Conservation (phyloP, 2,888 invertebrate species). For the Eurytoma californica region DNA sequence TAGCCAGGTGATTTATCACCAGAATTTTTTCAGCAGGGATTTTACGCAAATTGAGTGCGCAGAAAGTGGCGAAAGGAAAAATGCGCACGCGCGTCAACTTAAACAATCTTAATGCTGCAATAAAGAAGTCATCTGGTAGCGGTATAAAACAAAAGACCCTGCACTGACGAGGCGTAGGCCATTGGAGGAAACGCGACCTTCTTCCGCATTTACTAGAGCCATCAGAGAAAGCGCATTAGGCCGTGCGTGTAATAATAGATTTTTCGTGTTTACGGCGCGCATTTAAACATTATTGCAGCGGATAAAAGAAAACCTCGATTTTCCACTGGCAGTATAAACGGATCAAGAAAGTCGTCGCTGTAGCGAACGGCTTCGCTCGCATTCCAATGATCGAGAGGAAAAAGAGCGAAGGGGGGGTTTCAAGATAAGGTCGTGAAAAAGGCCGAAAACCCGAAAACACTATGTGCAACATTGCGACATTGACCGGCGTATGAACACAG, state of each 20-base stretch:
- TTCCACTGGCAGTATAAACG: neutral
- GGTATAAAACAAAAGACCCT: too few relatives aligned
- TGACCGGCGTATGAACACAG: neutral
- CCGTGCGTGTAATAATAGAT: slow-evolving; percentile 12
- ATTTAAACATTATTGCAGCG: slow-evolving; percentile 21
- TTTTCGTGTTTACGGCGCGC: slow-evolving; percentile 27
- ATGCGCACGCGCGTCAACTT: too few relatives aligned
- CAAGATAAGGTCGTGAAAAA: neutral
- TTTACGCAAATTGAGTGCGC: too few relatives aligned
- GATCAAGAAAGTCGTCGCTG: neutral
- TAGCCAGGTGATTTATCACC: too few relatives aligned
- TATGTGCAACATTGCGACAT: slow-evolving; percentile 3
- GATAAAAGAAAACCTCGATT: neutral
- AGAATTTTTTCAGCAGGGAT: too few relatives aligned
- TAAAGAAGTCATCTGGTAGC: too few relatives aligned
- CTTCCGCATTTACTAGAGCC: slow-evolving; percentile 20
- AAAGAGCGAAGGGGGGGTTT: neutral
- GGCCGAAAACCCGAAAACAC: neutral
- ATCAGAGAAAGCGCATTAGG: slow-evolving; percentile 16
- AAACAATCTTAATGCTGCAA: too few relatives aligned
- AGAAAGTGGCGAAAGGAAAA: too few relatives aligned
- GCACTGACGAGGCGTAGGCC: neutral
- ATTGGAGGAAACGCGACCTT: slow-evolving; percentile 10
- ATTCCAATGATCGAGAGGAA: neutral
- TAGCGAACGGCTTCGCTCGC: neutral